These are phyloP conservation scores for Byasa hedistus DNA, from an alignment of 2,888 invertebrate species.

Conservation along the genomic window DNA sequence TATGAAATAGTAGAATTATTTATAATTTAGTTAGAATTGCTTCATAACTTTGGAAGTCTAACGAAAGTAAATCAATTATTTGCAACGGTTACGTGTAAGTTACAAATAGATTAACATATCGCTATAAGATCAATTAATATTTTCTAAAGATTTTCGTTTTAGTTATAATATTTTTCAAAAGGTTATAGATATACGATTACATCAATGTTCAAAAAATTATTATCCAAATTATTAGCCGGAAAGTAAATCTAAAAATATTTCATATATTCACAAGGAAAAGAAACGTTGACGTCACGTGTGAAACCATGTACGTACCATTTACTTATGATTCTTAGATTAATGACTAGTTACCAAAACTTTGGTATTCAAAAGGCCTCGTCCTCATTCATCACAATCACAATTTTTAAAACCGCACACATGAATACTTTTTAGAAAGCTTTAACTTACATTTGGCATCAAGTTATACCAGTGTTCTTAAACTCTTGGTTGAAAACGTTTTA, in stretches of 20 bases:
- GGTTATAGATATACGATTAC: neutral
- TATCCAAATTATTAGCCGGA: conserved; percentile 35
- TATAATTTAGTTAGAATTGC: too few relatives aligned
- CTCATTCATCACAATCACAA: neutral
- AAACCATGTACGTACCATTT: conserved; percentile 36
- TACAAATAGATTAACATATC: too few relatives aligned
- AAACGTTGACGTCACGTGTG: conserved; percentile 34
- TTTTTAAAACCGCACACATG: neutral
- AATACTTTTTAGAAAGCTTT: conserved; percentile 25
- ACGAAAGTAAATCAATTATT: too few relatives aligned
- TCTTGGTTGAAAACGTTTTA: neutral
- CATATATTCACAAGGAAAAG: neutral
- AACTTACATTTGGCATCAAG: neutral
- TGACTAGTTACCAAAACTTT: conserved; percentile 30
- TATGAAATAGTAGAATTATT: too few relatives aligned
- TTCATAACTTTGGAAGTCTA: too few relatives aligned
- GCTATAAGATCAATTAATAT: neutral
- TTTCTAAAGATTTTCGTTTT: neutral
- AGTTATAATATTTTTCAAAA: neutral
- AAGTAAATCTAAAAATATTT: conserved; percentile 27
- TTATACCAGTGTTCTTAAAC: neutral
- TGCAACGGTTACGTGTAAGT: too few relatives aligned
- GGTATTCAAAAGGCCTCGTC: conserved; percentile 15
- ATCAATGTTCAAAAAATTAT: conserved; percentile 32
- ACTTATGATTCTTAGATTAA: conserved; percentile 17